Evolutionary conservation across 2,113 vertebrate genomes (phyloP).

Genomic region (Silurus asotus): DNA sequence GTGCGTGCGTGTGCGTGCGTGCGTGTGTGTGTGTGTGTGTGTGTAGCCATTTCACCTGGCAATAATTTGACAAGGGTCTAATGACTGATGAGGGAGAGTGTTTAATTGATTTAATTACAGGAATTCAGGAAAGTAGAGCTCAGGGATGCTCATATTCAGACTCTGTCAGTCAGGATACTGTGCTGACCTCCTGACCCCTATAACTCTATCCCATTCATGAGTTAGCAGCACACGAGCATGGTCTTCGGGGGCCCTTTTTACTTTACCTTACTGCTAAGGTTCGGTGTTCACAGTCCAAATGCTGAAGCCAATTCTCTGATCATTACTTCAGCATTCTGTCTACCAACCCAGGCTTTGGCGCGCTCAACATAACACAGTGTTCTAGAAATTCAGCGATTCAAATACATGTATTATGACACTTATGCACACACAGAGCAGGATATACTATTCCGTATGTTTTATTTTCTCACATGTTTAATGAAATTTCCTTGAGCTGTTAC

Average conservation of each 20-base stretch:
- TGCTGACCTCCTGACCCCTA: conserved; percentile 58
- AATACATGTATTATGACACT: conserved; percentile 35
- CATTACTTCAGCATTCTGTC: neutral
- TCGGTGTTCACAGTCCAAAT: conserved; percentile 58
- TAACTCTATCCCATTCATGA: conserved; percentile 64
- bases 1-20: conserved; percentile 2
- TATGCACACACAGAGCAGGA: neutral
- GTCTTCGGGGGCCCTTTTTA: conserved; percentile 47
- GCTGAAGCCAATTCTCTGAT: conserved; percentile 46
- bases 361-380: neutral
- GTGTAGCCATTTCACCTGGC: conserved; percentile 58
- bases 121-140: conserved; percentile 64
- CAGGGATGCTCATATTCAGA: neutral
- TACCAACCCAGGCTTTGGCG: neutral
- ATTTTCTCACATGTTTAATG: neutral
- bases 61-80: conserved; percentile 64
- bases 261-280: conserved; percentile 51
- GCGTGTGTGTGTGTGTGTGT: conserved; percentile 5
- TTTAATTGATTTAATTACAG: conserved; percentile 68
- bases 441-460: neutral
- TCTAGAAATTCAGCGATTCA: conserved; percentile 7
- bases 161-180: conserved; percentile 35
- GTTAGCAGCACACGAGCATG: conserved; percentile 68
- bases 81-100: conserved; percentile 60
- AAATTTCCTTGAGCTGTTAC: neutral